phyloP scores from a whole-genome alignment of 2,797 vertebrate genomes.

The Huso huso region DNA sequence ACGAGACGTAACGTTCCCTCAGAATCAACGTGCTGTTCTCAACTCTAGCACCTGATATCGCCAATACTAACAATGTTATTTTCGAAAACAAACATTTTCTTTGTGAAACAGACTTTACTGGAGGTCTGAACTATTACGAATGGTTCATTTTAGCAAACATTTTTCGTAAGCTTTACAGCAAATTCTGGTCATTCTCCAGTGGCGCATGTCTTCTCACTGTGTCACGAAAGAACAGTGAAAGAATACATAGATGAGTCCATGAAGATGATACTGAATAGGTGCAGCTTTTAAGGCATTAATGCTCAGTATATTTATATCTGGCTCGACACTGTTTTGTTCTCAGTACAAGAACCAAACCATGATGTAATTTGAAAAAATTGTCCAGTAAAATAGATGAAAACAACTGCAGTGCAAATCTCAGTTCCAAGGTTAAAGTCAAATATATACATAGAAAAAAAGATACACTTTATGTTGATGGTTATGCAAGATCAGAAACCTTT shows the following conservation, averaged over 20 bases:
- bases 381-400: neutral
- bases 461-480: neutral
- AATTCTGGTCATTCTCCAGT: too few relatives aligned
- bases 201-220: neutral
- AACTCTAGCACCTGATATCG: neutral
- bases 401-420: conserved; percentile 1
- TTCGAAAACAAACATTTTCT: neutral
- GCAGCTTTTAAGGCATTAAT: neutral
- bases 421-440: conserved; percentile 4
- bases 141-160: neutral
- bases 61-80: neutral
- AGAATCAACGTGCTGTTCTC: neutral
- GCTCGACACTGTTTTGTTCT: neutral
- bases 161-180: too few relatives aligned
- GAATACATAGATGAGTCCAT: neutral
- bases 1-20: neutral
- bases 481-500: conserved; percentile 3
- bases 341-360: neutral
- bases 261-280: neutral
- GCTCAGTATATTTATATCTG: too few relatives aligned
- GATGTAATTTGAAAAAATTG: too few relatives aligned
- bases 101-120: neutral
- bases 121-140: neutral
- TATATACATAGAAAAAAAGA: neutral
- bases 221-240: neutral